These are phyloP conservation scores for Balanococcus diminutus DNA, from an alignment of 2,888 invertebrate species.

Conservation along the genomic window DNA sequence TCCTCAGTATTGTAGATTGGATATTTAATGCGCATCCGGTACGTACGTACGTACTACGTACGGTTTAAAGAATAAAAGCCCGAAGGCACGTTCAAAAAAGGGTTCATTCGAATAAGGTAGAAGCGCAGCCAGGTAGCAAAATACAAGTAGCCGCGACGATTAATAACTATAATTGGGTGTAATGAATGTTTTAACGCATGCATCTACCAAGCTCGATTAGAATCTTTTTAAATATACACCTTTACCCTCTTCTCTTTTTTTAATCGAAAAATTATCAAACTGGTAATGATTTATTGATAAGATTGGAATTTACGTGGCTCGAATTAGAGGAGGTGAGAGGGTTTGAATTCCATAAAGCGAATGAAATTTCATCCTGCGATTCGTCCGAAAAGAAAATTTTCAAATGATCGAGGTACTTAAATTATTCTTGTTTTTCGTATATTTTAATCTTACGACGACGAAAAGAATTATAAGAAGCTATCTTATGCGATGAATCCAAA, in stretches of 20 bases:
- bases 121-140: slow-evolving; percentile 44
- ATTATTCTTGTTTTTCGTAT: no score
- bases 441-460: no score
- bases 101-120: background rate
- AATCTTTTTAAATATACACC: background rate
- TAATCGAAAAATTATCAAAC: slow-evolving; percentile 24
- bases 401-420: no score
- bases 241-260: background rate
- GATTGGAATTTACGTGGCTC: background rate
- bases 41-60: background rate
- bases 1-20: background rate
- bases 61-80: background rate
- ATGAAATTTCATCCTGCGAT: background rate
- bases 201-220: background rate
- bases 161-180: slow-evolving; percentile 52
- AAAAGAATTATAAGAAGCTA: background rate
- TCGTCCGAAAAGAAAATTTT: background rate
- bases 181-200: slow-evolving; percentile 47
- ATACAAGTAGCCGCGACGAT: slow-evolving; percentile 44
- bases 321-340: background rate
- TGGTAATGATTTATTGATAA: background rate
- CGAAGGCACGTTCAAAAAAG: slow-evolving; percentile 29
- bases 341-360: background rate
- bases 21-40: slow-evolving; percentile 38
- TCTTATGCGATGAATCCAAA: slow-evolving; percentile 6